Conservation (phyloP, 2,113 vertebrate genomes). For the Cyprinodon tularosa region DNA sequence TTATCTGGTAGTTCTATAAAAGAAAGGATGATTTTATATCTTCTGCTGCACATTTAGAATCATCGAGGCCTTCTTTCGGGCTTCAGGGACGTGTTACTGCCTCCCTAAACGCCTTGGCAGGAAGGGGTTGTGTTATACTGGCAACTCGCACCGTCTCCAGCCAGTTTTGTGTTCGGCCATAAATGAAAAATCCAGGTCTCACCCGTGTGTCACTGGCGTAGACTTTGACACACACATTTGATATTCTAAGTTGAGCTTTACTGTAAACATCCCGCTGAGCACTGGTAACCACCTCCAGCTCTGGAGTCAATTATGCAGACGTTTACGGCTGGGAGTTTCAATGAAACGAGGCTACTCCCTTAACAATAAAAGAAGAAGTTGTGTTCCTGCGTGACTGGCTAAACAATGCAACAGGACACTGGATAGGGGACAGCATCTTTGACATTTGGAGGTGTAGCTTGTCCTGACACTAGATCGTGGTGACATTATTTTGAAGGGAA, state of each 20-base stretch:
- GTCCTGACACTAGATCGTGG: slow-evolving; percentile 50
- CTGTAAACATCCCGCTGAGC: slow-evolving; percentile 72
- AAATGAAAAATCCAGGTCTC: slow-evolving; percentile 69
- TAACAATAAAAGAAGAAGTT: slow-evolving; percentile 55
- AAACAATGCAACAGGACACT: slow-evolving; percentile 61
- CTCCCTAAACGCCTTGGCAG: slow-evolving; percentile 66
- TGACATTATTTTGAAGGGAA: slow-evolving; percentile 32
- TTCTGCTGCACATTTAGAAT: slow-evolving; percentile 54
- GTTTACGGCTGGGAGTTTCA: slow-evolving; percentile 74
- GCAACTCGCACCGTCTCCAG: slow-evolving; percentile 65
- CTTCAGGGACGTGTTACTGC: slow-evolving; percentile 62
- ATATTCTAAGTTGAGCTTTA: slow-evolving; percentile 70
- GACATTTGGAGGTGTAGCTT: slow-evolving; percentile 50
- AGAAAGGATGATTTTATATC: slow-evolving; percentile 57
- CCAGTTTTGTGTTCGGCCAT: slow-evolving; percentile 68
- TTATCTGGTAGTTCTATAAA: slow-evolving; percentile 66
- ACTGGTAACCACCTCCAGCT: slow-evolving; percentile 68
- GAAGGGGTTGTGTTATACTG: slow-evolving; percentile 60
- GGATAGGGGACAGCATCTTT: slow-evolving; percentile 23
- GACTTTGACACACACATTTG: slow-evolving; percentile 28
- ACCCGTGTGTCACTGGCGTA: slow-evolving; percentile 58
- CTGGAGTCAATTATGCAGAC: slow-evolving; percentile 79
- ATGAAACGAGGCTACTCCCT: slow-evolving; percentile 68
- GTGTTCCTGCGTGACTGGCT: slow-evolving; percentile 59
- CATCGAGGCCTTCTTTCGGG: slow-evolving; percentile 48